phyloP scores from a whole-genome alignment of 2,797 vertebrate species.

The Coendou prehensilis region DNA sequence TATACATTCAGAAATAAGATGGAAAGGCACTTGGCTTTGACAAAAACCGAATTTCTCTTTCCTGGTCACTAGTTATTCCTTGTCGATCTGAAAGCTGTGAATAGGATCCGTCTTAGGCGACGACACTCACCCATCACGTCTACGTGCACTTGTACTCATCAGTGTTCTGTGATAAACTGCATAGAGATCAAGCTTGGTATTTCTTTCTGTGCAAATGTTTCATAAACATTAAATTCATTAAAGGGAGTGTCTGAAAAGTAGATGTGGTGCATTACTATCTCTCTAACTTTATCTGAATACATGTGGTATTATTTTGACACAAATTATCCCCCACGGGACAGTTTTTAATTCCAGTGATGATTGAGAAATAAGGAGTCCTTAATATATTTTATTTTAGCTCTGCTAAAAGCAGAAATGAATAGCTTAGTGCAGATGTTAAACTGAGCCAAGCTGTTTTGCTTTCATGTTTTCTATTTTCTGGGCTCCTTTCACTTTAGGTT shows the following conservation, averaged over 20 bases:
- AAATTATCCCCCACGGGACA: background rate
- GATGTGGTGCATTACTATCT: background rate
- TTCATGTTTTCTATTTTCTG: background rate
- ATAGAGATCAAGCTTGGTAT: background rate
- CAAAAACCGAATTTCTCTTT: constrained; percentile 35
- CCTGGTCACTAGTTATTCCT: background rate
- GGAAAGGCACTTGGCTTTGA: background rate
- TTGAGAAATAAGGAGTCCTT: background rate
- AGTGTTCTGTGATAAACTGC: background rate
- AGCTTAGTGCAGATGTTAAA: background rate
- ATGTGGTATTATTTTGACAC: background rate
- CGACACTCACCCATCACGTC: background rate
- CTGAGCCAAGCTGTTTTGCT: background rate
- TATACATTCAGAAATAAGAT: constrained; percentile 1
- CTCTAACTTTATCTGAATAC: background rate
- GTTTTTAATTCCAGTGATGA: constrained; percentile 15
- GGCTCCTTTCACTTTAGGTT: background rate
- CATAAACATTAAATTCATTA: background rate
- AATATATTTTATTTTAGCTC: background rate
- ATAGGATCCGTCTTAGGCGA: background rate
- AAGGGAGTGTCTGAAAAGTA: background rate
- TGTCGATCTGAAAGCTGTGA: background rate
- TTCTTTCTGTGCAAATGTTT: constrained; percentile 38
- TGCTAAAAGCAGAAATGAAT: background rate
- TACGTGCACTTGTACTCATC: background rate